Base-by-base conservation (phyloP, 1,140 invertebrate genomes). In the Telenomus remus region DNA sequence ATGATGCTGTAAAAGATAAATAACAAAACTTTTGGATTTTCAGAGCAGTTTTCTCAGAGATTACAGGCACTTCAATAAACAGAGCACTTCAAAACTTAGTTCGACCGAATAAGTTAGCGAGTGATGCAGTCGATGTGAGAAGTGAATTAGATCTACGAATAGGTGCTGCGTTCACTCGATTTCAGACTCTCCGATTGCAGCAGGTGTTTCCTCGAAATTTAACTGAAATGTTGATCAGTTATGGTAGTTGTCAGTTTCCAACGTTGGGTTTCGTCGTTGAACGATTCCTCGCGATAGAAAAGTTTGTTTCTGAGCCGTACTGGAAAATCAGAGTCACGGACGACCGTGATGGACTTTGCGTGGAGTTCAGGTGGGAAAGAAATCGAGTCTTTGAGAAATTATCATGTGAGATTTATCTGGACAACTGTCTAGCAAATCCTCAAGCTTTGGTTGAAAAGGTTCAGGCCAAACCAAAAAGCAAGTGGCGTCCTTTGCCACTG, bases 161-260 rank as follows among this genome's bases (percentile, higher is more conserved):
- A 88, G 97, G 96, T 95, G 98, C 98, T 49, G 95, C 98, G 27
- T 99, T 99, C 86, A 99, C 98, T n/a, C 90, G 98, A 49, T 96
- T 99, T 85, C 98, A 99, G 91, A 99, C 98, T 0, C 82, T 99
- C 19, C 90, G 97, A 44, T 84, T 99, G 0, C 92, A 95, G 82
- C 93, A 93, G 83, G 92, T 95, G 7, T 97, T 98, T 86, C 96
- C 96, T 2, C 87, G 89, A 48, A 91, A 91, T 77, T 88, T 96
- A 50, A 86, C 91, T 0, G 91, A 95, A 33, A 92, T 94, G 84
- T 85, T 99, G 0, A 95, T 99, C 16, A 99, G 97, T 87, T 98
- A 99, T 89, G 98, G 98, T 0, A 96, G 95, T 49, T 99, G 98
- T 85, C 98, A 99, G 82, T 99, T 99, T 87, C 97, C 97, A 35